Base-by-base conservation (phyloP, 2,113 vertebrate genomes). In the Saguinus imperator region DNA sequence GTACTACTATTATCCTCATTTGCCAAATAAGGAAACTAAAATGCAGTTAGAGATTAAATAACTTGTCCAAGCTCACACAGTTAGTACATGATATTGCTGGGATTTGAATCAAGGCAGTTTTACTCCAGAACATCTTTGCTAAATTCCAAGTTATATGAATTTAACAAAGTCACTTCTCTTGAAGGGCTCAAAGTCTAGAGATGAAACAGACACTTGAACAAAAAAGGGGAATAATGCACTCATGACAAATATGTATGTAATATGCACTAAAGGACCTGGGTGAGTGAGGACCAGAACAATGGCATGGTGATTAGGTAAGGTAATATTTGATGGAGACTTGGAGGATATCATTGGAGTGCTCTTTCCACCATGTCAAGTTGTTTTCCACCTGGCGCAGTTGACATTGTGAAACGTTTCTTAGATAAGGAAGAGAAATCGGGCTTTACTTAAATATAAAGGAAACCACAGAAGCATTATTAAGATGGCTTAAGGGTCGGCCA, bases 391-490 rank as follows among this genome's bases (percentile, higher is more conserved):
- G n/a, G 29, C 45, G 27, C 32, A 82, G 23, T 0, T 85, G 86
- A 91, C 35, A 57, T 43, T 73, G 8, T 68, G 89, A 85, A 88
- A 83, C 86, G 35, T 66, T 50, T 72, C 43, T 66, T 70, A 76
- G 25, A 70, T 76, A 21, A 80, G 70, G 48, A 95, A 84, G 35
- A 87, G 10, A n/a, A 68, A 61, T 61, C n/a, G 43, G 75, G 2
- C 32, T 89, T 92, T 40, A 48, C 52, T 90, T 18, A 79, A 86
- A 94, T 37, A 32, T 92, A 84, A 84, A 93, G 86, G n/a, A 95
- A 92, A 93, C 4, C 27, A 82, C 16, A 52, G 73, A 80, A 37
- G 81, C 5, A 0, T 55, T 37, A 43, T 12, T 25, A 61, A 84
- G 55, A 35, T 66, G 21, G 20, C 37, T 50, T 75, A 13, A 64